Percentiles rank a stretch among this genome's conserved stretches.
Conservation (phyloP, 2,888 invertebrate species). For the Troglohyphantes excavatus region DNA sequence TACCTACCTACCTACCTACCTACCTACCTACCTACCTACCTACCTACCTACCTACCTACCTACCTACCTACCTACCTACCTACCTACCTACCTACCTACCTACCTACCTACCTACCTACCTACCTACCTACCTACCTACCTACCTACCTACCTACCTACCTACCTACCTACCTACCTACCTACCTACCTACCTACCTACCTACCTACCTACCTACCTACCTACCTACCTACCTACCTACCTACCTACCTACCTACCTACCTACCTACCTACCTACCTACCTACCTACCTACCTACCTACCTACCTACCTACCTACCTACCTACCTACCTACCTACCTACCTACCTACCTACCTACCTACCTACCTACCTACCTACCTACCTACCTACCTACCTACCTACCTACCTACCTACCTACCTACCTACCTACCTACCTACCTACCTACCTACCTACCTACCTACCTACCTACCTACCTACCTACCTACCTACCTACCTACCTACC, state of each 20-base stretch:
- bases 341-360: not conserved
- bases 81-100: not conserved
- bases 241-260: too few relatives aligned
- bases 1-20: not conserved
- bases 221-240: too few relatives aligned
- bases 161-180: not conserved
- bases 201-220: not conserved
- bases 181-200: not conserved
- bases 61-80: not conserved
- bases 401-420: not conserved
- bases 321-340: not conserved
- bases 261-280: too few relatives aligned
- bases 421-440: not conserved
- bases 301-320: not conserved
- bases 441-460: not conserved
- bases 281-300: too few relatives aligned
- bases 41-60: not conserved
- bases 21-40: not conserved
- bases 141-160: not conserved
- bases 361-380: not conserved
- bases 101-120: too few relatives aligned
- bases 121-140: not conserved
- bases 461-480: too few relatives aligned
- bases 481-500: not conserved
- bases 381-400: not conserved